These are phyloP conservation scores for Pseudomyrmex gracilis DNA, from an alignment of 1,140 invertebrate genomes.

Conservation along the genomic window DNA sequence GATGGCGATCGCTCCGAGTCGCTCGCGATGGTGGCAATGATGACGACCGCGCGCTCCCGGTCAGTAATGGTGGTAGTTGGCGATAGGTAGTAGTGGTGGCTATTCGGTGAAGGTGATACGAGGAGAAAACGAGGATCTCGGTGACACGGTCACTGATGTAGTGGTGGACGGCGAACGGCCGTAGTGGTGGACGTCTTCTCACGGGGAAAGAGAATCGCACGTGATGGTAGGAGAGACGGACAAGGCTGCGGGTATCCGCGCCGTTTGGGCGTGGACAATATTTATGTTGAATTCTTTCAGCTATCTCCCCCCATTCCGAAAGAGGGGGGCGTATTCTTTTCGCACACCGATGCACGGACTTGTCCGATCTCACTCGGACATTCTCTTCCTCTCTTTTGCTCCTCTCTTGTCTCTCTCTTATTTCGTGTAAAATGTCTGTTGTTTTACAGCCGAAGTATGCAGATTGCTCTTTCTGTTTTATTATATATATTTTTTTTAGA, in stretches of 20 bases:
- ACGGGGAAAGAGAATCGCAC: slow-evolving; percentile 43
- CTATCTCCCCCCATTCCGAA: slow-evolving; percentile 21
- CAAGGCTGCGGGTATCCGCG: slow-evolving; percentile 59
- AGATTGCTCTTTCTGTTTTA: no score
- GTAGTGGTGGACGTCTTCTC: slow-evolving; percentile 56
- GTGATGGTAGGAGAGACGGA: slow-evolving; percentile 62
- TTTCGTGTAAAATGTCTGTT: neutral
- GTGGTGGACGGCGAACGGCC: slow-evolving; percentile 52
- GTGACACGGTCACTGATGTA: slow-evolving; percentile 43
- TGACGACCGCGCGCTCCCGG: slow-evolving; percentile 55
- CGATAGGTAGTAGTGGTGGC: slow-evolving; percentile 53
- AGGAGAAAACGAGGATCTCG: slow-evolving; percentile 35
- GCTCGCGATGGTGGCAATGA: slow-evolving; percentile 63
- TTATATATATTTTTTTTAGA: neutral
- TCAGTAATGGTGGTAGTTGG: slow-evolving; percentile 3
- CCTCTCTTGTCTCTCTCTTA: neutral
- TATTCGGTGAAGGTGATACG: slow-evolving; percentile 65
- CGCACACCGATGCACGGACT: slow-evolving; percentile 1
- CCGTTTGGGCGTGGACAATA: slow-evolving; percentile 73
- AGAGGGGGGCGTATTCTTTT: slow-evolving; percentile 24
- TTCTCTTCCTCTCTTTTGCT: slow-evolving; percentile 20
- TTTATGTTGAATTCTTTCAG: slow-evolving; percentile 69
- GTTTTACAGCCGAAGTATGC: neutral
- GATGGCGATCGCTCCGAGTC: slow-evolving; percentile 61
- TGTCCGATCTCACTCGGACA: slow-evolving; percentile 31